Evolutionary conservation across 1,140 invertebrate genomes (phyloP), one percentile per base, ranked within the genome.

Genomic region (Apis florea): DNA sequence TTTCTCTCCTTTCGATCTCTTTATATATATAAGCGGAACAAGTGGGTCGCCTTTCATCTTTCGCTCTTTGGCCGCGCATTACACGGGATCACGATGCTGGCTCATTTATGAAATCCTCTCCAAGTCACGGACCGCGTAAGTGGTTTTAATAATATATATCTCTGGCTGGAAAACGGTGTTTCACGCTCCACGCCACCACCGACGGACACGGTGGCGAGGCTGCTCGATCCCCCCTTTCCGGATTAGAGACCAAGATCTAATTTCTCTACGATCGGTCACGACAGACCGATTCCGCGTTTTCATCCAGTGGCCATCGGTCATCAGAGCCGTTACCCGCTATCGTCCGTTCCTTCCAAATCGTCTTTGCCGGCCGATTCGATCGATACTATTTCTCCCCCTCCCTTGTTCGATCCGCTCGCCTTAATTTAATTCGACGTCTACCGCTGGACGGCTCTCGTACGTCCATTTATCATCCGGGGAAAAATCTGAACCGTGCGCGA

Each of bases 251-350:
- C 53, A 15, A 24, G 26, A 8, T 56, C 53, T 54, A 74, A 67
- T 83, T 79, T 83, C 70, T 85, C 84, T 31, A 31, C 31, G 59
- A 86, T 86, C 74, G 72, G 84, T 82, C 83, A 78, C 84, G 74
- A 85, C 74, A 51, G n/a, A n/a, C 58, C 73, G 73, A 82, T 76
- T 86, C 74, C 78, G 79, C 83, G 70, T 59, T 85, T 66, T 85
- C 85, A 86, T 82, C 74, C 79, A 1, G 84, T 66, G 61, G 58
- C 81, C 85, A 86, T 86, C 84, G 83, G 74, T 86, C 79, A 85
- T 78, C n/a, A 83, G 4, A 78, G 70, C 59, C 85, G 80, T 71
- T 75, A 82, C 51, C 83, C 40, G 2, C 5, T 40, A 11, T 51
- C 59, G 83, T 77, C 72, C 66, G 69, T 75, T 71, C 47, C 71